Conservation (phyloP, 1,140 invertebrate genomes). For the Apis laboriosa region DNA sequence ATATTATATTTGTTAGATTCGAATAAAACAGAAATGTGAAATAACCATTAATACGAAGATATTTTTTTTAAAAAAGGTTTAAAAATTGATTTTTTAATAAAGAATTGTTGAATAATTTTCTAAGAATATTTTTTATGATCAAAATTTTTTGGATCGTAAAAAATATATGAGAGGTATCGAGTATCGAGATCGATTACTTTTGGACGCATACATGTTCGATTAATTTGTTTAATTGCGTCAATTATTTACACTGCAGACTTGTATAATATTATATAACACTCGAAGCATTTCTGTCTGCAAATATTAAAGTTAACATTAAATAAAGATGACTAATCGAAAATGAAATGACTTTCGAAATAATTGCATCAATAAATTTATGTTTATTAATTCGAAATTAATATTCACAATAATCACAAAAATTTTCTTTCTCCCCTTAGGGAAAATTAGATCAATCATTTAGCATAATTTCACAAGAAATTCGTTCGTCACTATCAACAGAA, state of each 20-base stretch:
- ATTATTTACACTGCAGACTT: neutral
- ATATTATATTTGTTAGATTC: too few relatives aligned
- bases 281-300: neutral
- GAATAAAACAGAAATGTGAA: too few relatives aligned
- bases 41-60: too few relatives aligned
- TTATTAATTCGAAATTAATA: neutral
- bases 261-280: neutral
- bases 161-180: too few relatives aligned
- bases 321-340: neutral
- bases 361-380: neutral
- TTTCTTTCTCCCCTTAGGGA: too few relatives aligned
- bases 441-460: conserved; percentile 23
- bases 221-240: neutral
- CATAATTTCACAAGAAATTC: conserved; percentile 33
- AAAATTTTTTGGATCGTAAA: too few relatives aligned
- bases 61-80: too few relatives aligned
- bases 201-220: neutral
- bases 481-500: conserved; percentile 29
- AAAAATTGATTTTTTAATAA: too few relatives aligned
- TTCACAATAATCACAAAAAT: too few relatives aligned
- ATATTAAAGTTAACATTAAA: neutral
- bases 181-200: too few relatives aligned
- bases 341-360: neutral
- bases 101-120: too few relatives aligned
- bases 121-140: too few relatives aligned